Conservation (phyloP, 2,888 invertebrate genomes). For the Heterodera filipjevi region DNA sequence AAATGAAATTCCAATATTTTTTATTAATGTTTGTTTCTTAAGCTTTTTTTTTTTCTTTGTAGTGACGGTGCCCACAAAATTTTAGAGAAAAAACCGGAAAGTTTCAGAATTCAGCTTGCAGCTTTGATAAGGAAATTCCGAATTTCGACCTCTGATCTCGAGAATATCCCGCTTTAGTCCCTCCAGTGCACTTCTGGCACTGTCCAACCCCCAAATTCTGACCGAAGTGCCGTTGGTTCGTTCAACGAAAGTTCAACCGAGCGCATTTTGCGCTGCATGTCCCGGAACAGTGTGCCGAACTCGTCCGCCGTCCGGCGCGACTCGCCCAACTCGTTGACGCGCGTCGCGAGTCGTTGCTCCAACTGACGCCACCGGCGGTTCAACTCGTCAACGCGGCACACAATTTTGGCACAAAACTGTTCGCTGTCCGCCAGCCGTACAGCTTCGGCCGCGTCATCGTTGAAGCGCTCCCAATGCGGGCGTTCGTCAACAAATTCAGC, state of each 20-base stretch:
- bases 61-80: too few relatives aligned
- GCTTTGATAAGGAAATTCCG: too few relatives aligned
- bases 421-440: slow-evolving; percentile 59
- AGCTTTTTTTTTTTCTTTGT: too few relatives aligned
- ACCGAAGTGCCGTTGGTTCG: background rate
- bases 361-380: slow-evolving; percentile 73
- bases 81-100: too few relatives aligned
- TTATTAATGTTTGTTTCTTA: too few relatives aligned
- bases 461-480: slow-evolving; percentile 67
- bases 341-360: slow-evolving; percentile 40
- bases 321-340: slow-evolving; percentile 39
- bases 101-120: too few relatives aligned
- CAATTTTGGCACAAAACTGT: slow-evolving; percentile 35
- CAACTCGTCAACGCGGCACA: slow-evolving; percentile 70
- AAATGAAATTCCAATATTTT: too few relatives aligned
- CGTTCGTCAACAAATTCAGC: slow-evolving; percentile 6
- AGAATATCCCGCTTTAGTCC: background rate
- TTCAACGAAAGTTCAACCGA: background rate
- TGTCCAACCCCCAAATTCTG: background rate
- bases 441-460: slow-evolving; percentile 79
- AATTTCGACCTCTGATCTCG: too few relatives aligned
- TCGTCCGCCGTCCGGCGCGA: slow-evolving; percentile 24
- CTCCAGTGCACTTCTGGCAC: background rate
- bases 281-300: slow-evolving; percentile 40
- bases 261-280: slow-evolving; percentile 36